Evolutionary conservation across 2,113 vertebrate species (phyloP), one percentile per base, ranked within the genome.

Genomic region (Vulpes lagopus): DNA sequence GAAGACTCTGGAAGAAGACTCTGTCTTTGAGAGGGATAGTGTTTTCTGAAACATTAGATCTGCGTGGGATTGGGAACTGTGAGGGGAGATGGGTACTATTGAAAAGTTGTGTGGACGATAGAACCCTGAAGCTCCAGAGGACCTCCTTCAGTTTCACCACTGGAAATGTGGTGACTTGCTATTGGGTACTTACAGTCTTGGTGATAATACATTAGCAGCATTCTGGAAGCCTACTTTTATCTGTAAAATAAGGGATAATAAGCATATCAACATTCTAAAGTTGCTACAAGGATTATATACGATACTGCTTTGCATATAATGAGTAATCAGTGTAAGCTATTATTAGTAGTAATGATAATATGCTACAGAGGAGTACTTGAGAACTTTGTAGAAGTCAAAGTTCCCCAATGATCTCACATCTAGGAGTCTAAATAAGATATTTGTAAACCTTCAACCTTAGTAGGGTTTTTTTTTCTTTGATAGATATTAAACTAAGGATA

Each of bases 111-210:
- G 74, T 90, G 83, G 79, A 92, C 73, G 91, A 91, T 8, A 38
- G 74, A 51, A 23, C 65, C 22, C 57, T 59, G 67, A 92, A 86
- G 81, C 23, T 27, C 94, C n/a, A 5, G 91, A 80, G 73, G 23
- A n/a, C 87, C 59, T 60, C 51, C 80, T 96, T 89, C 67, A 62
- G 74, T 19, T 71, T 73, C 59, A 60, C 38, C 14, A n/a, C 82
- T 95, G 62, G 30, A 91, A 85, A 91, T 19, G 3, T 15, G 87
- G 81, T 96, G 96, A 97, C 85, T 87, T 35, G 74, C 79, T 95
- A 93, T 95, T 97, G 82, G 89, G 91, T 71, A 94, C 89, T 95
- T 96, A 17, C 7, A 69, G 81, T 19, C 78, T 95, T 53, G 25
- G 67, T 76, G 91, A 89, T 43, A 78, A 65, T n/a, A 51, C 64